Conservation (phyloP, 2,797 vertebrate genomes). For the Gouania willdenowi region DNA sequence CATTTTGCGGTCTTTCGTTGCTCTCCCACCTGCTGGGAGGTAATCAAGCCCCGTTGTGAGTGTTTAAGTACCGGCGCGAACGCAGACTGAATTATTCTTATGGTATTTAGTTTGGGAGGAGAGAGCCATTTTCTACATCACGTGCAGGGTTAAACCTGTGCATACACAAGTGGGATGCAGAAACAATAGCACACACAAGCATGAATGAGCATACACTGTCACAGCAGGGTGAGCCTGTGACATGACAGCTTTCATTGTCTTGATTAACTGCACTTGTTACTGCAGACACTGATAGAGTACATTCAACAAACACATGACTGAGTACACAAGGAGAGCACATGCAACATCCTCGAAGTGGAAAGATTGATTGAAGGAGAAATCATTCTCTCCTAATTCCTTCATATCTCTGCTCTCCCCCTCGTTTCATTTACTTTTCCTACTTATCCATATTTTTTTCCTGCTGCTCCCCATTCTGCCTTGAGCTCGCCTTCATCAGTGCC, state of each 20-base stretch:
- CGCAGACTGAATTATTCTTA: conserved; percentile 51
- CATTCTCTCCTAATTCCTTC: conserved; percentile 45
- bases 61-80: conserved; percentile 58
- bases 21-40: conserved; percentile 46
- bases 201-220: conserved; percentile 1
- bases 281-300: not conserved
- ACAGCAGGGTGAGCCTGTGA: conserved; percentile 36
- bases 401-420: conserved; percentile 27
- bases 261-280: conserved; percentile 3
- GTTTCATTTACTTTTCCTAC: conserved; percentile 42
- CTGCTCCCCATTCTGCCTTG: conserved; percentile 43
- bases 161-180: conserved; percentile 10
- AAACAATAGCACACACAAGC: not conserved
- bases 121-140: conserved; percentile 17
- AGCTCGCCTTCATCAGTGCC: conserved; percentile 44
- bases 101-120: conserved; percentile 48
- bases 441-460: no score
- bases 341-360: conserved; percentile 39
- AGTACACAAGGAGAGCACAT: conserved; percentile 4
- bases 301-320: not conserved
- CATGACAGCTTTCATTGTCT: conserved; percentile 15
- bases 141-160: conserved; percentile 28
- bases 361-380: conserved; percentile 45
- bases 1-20: conserved; percentile 38
- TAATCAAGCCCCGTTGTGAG: conserved; percentile 71